Conservation (phyloP, 2,113 vertebrate genomes). For the Balaenoptera acutorostrata region DNA sequence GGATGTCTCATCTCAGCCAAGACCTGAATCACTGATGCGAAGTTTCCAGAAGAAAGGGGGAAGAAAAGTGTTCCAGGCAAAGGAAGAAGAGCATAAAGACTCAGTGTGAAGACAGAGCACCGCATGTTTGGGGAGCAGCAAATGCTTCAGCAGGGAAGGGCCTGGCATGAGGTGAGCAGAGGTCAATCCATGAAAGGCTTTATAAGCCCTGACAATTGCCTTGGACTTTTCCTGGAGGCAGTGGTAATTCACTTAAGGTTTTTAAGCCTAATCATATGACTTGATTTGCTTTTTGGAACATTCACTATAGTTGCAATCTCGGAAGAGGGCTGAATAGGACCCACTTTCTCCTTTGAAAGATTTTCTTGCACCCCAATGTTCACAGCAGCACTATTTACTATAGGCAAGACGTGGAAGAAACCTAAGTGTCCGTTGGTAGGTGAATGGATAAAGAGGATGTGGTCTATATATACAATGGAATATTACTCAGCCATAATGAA, state of each 20-base stretch:
- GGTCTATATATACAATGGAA: too few species aligned
- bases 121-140: neutral
- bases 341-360: neutral
- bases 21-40: neutral
- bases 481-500: too few species aligned
- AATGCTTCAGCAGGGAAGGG: neutral
- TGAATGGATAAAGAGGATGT: too few species aligned
- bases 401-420: too few species aligned
- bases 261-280: neutral
- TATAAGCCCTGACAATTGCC: neutral
- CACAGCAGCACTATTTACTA: too few species aligned
- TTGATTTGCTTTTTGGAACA: neutral
- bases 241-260: neutral
- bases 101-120: neutral
- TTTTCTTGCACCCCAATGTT: neutral
- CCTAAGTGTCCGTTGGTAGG: too few species aligned
- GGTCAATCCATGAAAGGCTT: neutral
- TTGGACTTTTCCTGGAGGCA: neutral
- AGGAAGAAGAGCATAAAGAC: neutral
- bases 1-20: neutral
- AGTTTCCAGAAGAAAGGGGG: neutral
- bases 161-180: neutral
- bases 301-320: neutral
- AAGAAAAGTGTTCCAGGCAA: neutral
- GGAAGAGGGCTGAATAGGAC: neutral